Conservation (phyloP, 2,797 vertebrate genomes). For the Protosalanx chinensis region DNA sequence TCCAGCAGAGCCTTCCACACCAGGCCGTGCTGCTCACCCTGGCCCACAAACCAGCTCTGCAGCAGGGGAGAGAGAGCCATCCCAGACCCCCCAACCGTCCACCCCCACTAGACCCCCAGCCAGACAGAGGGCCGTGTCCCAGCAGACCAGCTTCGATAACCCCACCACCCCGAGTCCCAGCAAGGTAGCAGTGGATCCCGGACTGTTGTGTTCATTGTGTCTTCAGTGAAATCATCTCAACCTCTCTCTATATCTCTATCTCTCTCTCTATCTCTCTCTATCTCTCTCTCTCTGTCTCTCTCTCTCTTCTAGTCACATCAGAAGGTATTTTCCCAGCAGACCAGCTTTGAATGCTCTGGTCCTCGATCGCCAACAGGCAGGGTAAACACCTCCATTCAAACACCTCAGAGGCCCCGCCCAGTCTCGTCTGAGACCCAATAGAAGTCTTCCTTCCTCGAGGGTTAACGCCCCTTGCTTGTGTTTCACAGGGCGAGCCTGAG, state of each 20-base stretch:
- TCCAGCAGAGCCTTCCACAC: conserved; percentile 15
- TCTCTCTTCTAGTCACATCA: conserved; percentile 46
- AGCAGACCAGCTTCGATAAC: conserved; percentile 55
- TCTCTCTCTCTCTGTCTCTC: not conserved
- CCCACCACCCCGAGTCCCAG: conserved; percentile 44
- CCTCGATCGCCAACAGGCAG: conserved; percentile 55
- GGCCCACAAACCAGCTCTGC: conserved; percentile 30
- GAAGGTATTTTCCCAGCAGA: conserved; percentile 68
- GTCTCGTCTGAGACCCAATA: not conserved
- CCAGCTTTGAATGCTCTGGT: conserved; percentile 62
- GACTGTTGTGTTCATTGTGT: not conserved
- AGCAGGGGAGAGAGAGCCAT: conserved; percentile 20
- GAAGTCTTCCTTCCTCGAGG: not conserved
- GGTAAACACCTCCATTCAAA: conserved; percentile 45
- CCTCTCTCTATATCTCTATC: not conserved
- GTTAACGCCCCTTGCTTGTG: conserved; percentile 1
- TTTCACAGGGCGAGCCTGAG: conserved; percentile 57
- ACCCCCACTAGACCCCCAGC: conserved; percentile 53
- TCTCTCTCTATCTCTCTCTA: not conserved
- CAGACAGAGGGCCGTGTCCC: conserved; percentile 51
- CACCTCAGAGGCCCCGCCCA: not conserved
- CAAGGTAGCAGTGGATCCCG: conserved; percentile 53
- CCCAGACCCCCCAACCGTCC: conserved; percentile 62
- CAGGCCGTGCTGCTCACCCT: conserved; percentile 48
- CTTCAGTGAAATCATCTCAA: not conserved